Evolutionary conservation across 2,888 invertebrate genomes (phyloP).

Genomic region (Anoncus sp.): DNA sequence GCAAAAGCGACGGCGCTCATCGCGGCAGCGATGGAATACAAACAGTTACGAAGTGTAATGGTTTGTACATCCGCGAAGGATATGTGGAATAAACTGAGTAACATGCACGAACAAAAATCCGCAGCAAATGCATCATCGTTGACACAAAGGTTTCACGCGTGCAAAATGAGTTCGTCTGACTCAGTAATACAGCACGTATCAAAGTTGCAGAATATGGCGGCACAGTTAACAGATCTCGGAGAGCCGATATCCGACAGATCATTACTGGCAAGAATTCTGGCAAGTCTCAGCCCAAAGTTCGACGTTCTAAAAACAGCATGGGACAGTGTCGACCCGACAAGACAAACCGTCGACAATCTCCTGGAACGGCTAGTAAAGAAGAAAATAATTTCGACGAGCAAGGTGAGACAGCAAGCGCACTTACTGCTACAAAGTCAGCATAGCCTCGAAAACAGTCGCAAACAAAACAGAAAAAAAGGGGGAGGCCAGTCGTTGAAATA

Average conservation of each 20-base stretch:
- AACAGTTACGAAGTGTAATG: slow-evolving; percentile 2
- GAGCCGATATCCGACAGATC: slow-evolving; percentile 1
- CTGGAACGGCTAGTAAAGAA: slow-evolving; percentile 2
- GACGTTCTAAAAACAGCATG: slow-evolving; percentile 16
- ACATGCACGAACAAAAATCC: slow-evolving; percentile 13
- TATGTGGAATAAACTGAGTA: neutral
- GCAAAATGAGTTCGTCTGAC: slow-evolving; percentile 45
- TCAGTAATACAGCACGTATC: slow-evolving; percentile 68
- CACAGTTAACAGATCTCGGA: neutral
- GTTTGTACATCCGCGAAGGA: neutral
- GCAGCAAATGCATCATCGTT: neutral
- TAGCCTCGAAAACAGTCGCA: no score
- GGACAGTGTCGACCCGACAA: slow-evolving; percentile 8
- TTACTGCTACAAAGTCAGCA: no score
- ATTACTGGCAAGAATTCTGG: slow-evolving; percentile 13
- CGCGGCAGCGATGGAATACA: neutral
- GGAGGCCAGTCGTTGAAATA: no score
- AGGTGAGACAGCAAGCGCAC: no score
- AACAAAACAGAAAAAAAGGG: neutral
- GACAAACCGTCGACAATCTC: slow-evolving; percentile 15
- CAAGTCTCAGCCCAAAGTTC: slow-evolving; percentile 22
- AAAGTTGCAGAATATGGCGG: slow-evolving; percentile 67
- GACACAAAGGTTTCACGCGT: slow-evolving; percentile 2
- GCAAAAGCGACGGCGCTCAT: slow-evolving; percentile 22
- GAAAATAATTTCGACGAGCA: neutral